Percentiles rank a stretch among this genome's conserved stretches.
phyloP scores from a whole-genome alignment of 2,888 invertebrate genomes.

The Boloria selene region DNA sequence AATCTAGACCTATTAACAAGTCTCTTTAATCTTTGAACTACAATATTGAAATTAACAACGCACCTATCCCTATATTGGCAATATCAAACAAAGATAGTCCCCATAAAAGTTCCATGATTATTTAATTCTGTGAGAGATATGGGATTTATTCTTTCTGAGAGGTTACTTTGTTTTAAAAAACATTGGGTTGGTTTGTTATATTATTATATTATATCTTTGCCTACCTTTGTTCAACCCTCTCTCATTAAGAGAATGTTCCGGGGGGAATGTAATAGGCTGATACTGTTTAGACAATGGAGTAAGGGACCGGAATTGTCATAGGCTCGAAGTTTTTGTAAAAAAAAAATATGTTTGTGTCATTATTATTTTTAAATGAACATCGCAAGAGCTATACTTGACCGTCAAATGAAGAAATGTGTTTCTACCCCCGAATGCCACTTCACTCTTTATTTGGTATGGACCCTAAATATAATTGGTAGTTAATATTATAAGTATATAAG shows the following conservation, averaged over 20 bases:
- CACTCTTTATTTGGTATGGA: no score
- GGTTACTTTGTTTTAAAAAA: conserved; percentile 25
- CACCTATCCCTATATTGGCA: conserved; percentile 13
- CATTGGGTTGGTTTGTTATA: conserved; percentile 26
- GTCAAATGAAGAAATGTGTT: conserved; percentile 10
- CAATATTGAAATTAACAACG: conserved; percentile 9
- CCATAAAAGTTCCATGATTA: conserved; percentile 20
- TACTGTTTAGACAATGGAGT: conserved; percentile 29
- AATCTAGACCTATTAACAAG: conserved; percentile 1
- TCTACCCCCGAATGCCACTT: not conserved
- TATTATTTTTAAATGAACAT: conserved; percentile 17
- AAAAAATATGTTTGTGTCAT: conserved; percentile 8
- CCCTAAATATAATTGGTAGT: no score
- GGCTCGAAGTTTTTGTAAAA: conserved; percentile 18
- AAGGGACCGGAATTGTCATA: conserved; percentile 25
- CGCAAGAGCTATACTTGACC: conserved; percentile 19
- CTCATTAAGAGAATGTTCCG: conserved; percentile 33
- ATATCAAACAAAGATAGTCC: conserved; percentile 8
- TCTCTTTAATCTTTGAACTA: conserved; percentile 3
- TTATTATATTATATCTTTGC: conserved; percentile 35
- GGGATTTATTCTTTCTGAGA: conserved; percentile 20
- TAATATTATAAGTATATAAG: no score
- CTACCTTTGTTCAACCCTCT: conserved; percentile 33
- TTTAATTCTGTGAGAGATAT: conserved; percentile 16
- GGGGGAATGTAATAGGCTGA: conserved; percentile 31